Evolutionary conservation across 2,797 vertebrate genomes (phyloP).

Genomic region (Brachyrhaphis roseni): DNA sequence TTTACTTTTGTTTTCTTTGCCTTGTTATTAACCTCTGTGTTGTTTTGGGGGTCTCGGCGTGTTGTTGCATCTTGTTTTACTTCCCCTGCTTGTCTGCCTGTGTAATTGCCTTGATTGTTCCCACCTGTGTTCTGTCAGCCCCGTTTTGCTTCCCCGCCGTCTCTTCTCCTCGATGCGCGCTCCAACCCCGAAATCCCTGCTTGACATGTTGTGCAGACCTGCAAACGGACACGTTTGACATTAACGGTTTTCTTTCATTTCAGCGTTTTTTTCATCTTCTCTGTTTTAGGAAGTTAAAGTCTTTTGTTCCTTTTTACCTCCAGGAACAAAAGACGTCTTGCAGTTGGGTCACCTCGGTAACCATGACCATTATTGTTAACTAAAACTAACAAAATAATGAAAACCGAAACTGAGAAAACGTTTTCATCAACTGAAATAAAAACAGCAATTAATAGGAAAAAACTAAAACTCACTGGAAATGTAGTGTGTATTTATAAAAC

Average conservation of each 20-base stretch:
- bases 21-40: not conserved
- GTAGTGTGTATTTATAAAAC: too few relatives aligned
- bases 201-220: not conserved
- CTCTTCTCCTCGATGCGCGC: not conserved
- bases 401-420: too few relatives aligned
- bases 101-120: conserved; percentile 4
- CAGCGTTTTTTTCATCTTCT: not conserved
- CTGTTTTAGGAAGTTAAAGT: not conserved
- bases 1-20: not conserved
- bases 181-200: not conserved
- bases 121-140: conserved; percentile 2
- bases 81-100: conserved; percentile 6
- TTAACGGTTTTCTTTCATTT: not conserved
- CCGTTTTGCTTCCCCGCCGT: not conserved
- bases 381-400: too few relatives aligned
- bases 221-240: not conserved
- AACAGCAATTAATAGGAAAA: too few relatives aligned
- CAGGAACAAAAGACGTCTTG: not conserved
- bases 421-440: too few relatives aligned
- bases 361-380: not conserved
- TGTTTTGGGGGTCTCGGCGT: not conserved
- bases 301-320: not conserved
- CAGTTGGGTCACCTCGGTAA: not conserved
- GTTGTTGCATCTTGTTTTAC: conserved; percentile 4
- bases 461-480: too few relatives aligned